Evolutionary conservation across 2,888 invertebrate species (phyloP), one percentile per base, ranked within the genome.

Genomic region (Drosophila longiperda): DNA sequence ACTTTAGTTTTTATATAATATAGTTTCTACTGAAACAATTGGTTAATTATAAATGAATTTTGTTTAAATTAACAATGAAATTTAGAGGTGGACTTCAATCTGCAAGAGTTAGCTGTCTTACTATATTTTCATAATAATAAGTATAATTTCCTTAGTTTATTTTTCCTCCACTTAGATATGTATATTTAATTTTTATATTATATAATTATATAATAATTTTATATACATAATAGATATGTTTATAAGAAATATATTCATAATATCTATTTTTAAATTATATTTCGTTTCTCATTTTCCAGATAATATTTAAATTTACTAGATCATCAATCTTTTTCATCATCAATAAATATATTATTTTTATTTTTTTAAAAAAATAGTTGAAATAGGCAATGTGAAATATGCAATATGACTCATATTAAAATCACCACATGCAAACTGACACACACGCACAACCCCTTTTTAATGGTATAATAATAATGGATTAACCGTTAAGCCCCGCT

Each of bases 401-500:
- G 45, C 32, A 64, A 65, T 65, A 67, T 59, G 29, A 42, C 32
- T 78, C 36, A 50, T 53, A 54, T 48, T 42, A 52, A 15, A 50
- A 2, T 23, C 57, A 69, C 55, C 55, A 38, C 26, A 59, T 42
- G 12, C 66, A 54, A 38, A 50, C 49, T 29, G 29, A 29, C 33
- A 42, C 34, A 54, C 9, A 20, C 34, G 4, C 15, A 52, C 26
- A 5, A 58, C 65, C 62, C 59, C 49, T 48, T 42, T 20, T 45
- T 23, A 15, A 38, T 26, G 40, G 20, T 29, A 54, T 45, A 23
- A 34, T 34, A 54, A 59, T 74, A 58, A 53, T 58, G 36, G 75
- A 75, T 53, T 68, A 45, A 50, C 36, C 38, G 32, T 53, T 61
- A 75, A 78, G 76, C 53, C 60, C 40, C 58, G 23, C 32, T 54